phyloP scores from a whole-genome alignment of 2,113 vertebrate species.

The Rhinopomastus cyanomelas region DNA sequence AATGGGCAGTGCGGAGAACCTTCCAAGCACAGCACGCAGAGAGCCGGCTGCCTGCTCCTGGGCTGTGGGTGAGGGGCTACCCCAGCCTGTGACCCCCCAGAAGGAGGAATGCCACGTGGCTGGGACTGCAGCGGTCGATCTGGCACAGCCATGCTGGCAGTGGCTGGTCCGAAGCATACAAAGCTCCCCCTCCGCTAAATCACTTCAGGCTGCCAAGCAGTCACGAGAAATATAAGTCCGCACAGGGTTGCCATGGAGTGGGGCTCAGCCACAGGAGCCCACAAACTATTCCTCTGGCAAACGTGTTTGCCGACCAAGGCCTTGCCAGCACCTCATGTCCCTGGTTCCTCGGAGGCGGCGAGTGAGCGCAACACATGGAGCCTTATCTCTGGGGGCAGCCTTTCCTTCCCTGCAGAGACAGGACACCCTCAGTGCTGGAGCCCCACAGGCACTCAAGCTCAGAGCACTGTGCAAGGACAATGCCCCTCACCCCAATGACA shows the following conservation, averaged over 20 bases:
- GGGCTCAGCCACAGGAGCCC: slow-evolving; percentile 33
- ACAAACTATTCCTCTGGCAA: background rate
- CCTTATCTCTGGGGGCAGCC: background rate
- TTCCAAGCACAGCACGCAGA: fast-evolving
- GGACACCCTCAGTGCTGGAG: background rate
- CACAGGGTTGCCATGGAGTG: slow-evolving; percentile 55
- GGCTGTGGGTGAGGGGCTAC: background rate
- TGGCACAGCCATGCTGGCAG: background rate
- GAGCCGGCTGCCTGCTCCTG: fast-evolving
- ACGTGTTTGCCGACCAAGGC: background rate
- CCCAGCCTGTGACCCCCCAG: background rate
- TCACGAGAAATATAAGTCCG: slow-evolving; percentile 60
- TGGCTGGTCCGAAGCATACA: background rate
- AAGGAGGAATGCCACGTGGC: background rate
- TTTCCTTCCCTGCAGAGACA: background rate
- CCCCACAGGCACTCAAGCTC: fast-evolving
- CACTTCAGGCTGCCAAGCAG: slow-evolving; percentile 64
- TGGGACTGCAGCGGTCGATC: slow-evolving; percentile 20
- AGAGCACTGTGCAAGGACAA: fast-evolving
- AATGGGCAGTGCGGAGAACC: background rate
- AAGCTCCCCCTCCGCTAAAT: slow-evolving; percentile 56
- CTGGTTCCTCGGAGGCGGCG: background rate
- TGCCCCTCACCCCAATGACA: fast-evolving
- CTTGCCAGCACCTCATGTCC: background rate
- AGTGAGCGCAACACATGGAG: fast-evolving